Percentiles rank a stretch among this genome's conserved stretches.
Evolutionary conservation across 2,888 invertebrate species (phyloP).

Genomic region (Eustalomyia histrio): DNA sequence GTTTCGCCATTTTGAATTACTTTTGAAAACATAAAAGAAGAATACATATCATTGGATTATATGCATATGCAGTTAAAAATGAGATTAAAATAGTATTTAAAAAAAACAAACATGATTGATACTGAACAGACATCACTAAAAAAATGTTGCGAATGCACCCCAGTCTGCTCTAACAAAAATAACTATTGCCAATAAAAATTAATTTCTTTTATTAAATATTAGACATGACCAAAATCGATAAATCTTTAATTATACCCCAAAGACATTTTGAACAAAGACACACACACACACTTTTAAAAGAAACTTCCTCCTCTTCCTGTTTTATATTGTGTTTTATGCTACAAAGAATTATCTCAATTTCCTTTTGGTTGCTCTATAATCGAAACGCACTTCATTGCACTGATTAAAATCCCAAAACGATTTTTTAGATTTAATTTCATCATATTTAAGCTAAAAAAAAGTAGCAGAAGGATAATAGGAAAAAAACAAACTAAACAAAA

Average conservation of each 20-base stretch:
- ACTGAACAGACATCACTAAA: too few relatives aligned
- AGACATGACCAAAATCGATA: constrained; percentile 32
- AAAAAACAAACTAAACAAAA: constrained; percentile 2
- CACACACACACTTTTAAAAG: not conserved
- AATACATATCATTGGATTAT: too few relatives aligned
- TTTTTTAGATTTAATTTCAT: constrained; percentile 46
- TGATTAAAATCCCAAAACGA: constrained; percentile 53
- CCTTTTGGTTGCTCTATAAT: constrained; percentile 16
- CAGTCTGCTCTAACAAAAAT: too few relatives aligned
- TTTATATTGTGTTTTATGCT: not conserved
- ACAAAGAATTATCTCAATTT: constrained; percentile 10
- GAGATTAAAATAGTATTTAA: too few relatives aligned
- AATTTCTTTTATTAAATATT: constrained; percentile 27
- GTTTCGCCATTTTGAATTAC: too few relatives aligned
- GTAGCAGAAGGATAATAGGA: not conserved
- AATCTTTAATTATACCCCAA: constrained; percentile 49
- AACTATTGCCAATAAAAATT: constrained; percentile 5
- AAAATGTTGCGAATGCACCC: too few relatives aligned
- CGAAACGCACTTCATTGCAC: constrained; percentile 34
- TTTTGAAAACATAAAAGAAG: too few relatives aligned
- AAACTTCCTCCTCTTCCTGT: constrained; percentile 15
- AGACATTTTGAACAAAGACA: constrained; percentile 18
- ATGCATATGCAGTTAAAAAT: too few relatives aligned
- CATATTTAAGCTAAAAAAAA: constrained; percentile 16
- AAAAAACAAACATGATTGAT: too few relatives aligned